phyloP scores from a whole-genome alignment of 2,888 invertebrate species.

The Poecilobothrus nobilitatus region DNA sequence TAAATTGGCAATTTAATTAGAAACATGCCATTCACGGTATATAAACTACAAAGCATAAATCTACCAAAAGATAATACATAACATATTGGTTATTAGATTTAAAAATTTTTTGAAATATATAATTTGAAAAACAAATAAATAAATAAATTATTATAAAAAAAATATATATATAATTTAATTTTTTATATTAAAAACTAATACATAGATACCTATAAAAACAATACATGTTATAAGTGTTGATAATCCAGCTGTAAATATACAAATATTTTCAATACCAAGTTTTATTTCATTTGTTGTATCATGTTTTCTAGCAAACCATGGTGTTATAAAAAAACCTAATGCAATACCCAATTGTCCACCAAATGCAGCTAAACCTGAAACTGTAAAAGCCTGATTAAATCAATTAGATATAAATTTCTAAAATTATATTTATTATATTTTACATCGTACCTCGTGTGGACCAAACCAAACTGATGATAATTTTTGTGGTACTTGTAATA shows the following conservation, averaged over 20 bases:
- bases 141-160: too few species aligned
- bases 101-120: neutral
- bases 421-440: neutral
- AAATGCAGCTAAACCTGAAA: conserved; percentile 63
- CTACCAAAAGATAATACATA: too few species aligned
- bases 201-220: conserved; percentile 48
- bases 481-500: conserved; percentile 57
- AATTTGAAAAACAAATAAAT: neutral
- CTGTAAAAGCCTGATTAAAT: conserved; percentile 46
- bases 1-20: too few species aligned
- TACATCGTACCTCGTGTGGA: conserved; percentile 47
- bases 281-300: conserved; percentile 45
- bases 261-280: conserved; percentile 34
- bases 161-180: conserved; percentile 14
- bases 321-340: conserved; percentile 60
- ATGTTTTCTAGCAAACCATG: conserved; percentile 47
- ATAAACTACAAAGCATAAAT: too few species aligned
- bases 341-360: conserved; percentile 67
- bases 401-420: neutral
- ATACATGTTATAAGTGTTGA: conserved; percentile 51
- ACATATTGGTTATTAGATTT: too few species aligned
- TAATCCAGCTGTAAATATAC: conserved; percentile 36
- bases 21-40: too few species aligned
- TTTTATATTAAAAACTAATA: too few species aligned
- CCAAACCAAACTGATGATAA: conserved; percentile 65